A percentile compares a stretch with the other conserved stretches of the same genome.
Evolutionary conservation across 64 coral and sea anemone species (phyloP).

Genomic region (Montipora efflorescens): DNA sequence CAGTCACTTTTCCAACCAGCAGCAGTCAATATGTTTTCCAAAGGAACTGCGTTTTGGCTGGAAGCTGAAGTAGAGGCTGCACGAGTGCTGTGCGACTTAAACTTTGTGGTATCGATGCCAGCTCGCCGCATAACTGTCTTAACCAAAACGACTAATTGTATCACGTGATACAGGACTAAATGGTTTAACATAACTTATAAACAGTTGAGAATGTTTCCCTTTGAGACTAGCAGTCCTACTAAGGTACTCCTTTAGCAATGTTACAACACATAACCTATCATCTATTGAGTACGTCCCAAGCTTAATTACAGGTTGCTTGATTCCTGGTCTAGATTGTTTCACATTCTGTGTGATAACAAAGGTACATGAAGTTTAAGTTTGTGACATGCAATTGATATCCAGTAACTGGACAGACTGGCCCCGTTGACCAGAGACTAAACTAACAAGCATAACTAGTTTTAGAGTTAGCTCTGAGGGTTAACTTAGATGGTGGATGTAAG

Average conservation of each 20-base stretch:
- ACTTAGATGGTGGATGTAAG: no score
- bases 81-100: background rate
- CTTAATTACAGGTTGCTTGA: slow-evolving; percentile 31
- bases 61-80: background rate
- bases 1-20: slow-evolving; percentile 22
- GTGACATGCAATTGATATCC: background rate
- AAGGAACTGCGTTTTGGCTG: background rate
- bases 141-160: slow-evolving; percentile 59
- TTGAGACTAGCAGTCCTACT: slow-evolving; percentile 45
- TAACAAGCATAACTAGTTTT: no score
- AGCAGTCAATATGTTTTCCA: background rate
- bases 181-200: slow-evolving; percentile 69
- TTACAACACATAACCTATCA: slow-evolving; percentile 49
- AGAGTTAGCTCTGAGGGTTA: no score
- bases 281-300: slow-evolving; percentile 24
- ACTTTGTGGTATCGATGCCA: slow-evolving; percentile 1
- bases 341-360: background rate
- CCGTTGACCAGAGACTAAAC: no score
- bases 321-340: slow-evolving; percentile 28
- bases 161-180: slow-evolving; percentile 59
- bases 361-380: background rate
- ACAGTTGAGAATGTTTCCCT: slow-evolving; percentile 31
- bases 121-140: background rate
- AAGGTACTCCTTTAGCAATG: slow-evolving; percentile 44
- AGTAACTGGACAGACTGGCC: no score